Conservation (phyloP, 1,140 invertebrate species). For the Augochlora pura region DNA sequence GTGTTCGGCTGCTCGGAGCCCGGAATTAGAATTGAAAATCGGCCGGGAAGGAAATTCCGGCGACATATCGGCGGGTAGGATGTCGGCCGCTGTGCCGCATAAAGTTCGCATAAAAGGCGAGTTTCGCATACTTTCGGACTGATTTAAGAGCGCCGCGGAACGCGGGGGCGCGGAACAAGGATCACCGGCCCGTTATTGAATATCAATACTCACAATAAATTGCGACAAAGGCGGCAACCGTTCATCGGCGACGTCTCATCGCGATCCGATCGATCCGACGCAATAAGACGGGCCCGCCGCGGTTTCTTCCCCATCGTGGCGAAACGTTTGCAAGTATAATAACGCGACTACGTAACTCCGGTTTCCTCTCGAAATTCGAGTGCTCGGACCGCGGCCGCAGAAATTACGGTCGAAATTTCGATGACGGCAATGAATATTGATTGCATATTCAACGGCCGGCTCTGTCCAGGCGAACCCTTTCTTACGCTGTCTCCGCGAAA, state of each 20-base stretch:
- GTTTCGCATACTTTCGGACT: slow-evolving; percentile 11
- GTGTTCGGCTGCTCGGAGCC: background rate
- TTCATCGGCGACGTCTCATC: background rate
- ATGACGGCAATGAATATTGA: background rate
- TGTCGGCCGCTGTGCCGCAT: background rate
- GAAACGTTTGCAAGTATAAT: background rate
- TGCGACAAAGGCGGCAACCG: background rate
- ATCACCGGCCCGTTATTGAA: slow-evolving; percentile 26
- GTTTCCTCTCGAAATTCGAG: background rate
- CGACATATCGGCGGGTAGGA: background rate
- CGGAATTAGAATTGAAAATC: slow-evolving; percentile 17
- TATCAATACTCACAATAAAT: slow-evolving; percentile 39
- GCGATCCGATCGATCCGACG: background rate
- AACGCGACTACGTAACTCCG: background rate
- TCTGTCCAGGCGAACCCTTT: too few relatives aligned
- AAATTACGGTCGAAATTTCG: background rate
- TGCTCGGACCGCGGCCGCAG: background rate
- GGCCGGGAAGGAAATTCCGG: background rate
- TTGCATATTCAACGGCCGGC: background rate
- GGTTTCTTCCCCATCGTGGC: background rate
- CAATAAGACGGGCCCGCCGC: background rate
- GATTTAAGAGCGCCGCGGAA: slow-evolving; percentile 22
- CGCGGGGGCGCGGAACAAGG: background rate
- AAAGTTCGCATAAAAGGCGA: slow-evolving; percentile 4
- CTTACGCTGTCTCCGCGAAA: too few relatives aligned